Percentiles rank a stretch among this genome's conserved stretches.
Conservation (phyloP, 2,888 invertebrate species). For the Dorcus parallelipipedus region DNA sequence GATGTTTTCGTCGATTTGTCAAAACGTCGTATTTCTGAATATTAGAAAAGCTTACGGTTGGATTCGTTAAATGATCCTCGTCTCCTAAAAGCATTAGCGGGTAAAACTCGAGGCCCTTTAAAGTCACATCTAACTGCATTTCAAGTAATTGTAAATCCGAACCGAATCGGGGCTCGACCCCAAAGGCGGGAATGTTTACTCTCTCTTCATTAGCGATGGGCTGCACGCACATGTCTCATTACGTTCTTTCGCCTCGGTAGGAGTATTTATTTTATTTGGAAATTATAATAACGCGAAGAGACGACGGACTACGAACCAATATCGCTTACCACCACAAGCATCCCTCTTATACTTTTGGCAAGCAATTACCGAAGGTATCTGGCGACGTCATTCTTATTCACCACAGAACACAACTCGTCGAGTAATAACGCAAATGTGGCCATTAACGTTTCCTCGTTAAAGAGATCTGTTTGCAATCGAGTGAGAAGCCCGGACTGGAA, state of each 20-base stretch:
- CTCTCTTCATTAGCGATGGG: slow-evolving; percentile 26
- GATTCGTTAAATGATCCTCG: slow-evolving; percentile 13
- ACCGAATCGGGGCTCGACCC: slow-evolving; percentile 17
- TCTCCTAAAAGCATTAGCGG: slow-evolving; percentile 17
- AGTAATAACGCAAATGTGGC: not conserved
- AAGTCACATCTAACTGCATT: slow-evolving; percentile 12
- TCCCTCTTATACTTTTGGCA: too few species aligned
- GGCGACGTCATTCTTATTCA: too few species aligned
- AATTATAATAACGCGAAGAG: too few species aligned
- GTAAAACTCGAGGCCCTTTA: slow-evolving; percentile 8
- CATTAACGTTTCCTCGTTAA: slow-evolving; percentile 17
- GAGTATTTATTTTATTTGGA: slow-evolving; percentile 23
- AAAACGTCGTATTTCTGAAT: slow-evolving; percentile 30
- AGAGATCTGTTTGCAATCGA: slow-evolving; percentile 10
- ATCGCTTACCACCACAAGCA: too few species aligned
- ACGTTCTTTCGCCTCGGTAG: slow-evolving; percentile 18
- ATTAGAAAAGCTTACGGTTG: not conserved
- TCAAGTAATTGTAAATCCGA: slow-evolving; percentile 22
- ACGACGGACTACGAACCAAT: too few species aligned
- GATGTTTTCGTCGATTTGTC: slow-evolving; percentile 39
- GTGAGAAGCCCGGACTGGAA: slow-evolving; percentile 6
- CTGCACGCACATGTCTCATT: slow-evolving; percentile 32
- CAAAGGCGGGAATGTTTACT: slow-evolving; percentile 22
- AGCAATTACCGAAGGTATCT: too few species aligned
- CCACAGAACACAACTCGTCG: too few species aligned